Conservation (phyloP, 2,888 invertebrate species). For the Lepidonotus clava region DNA sequence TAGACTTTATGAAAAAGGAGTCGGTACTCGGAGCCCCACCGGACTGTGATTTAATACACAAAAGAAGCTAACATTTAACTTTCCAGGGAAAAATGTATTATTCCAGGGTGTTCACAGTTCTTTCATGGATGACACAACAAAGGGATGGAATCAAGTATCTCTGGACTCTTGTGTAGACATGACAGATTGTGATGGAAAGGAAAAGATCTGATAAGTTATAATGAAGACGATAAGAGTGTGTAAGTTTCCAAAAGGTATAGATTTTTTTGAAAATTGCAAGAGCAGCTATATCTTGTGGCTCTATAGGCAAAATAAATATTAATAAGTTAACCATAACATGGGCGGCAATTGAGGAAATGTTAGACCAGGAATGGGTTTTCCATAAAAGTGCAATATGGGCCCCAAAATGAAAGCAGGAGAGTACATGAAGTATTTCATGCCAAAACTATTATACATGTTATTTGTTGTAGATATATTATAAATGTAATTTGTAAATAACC, state of each 20-base stretch:
- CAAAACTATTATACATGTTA: conserved; percentile 4
- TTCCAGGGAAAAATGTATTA: neutral
- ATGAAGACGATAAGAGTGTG: too few relatives aligned
- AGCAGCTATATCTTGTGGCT: neutral
- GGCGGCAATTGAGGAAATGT: neutral
- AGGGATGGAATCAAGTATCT: neutral
- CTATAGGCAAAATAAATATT: neutral
- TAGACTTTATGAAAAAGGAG: neutral
- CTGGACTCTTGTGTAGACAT: too few relatives aligned
- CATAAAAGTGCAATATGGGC: neutral
- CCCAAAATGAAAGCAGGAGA: neutral
- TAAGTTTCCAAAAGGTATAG: neutral
- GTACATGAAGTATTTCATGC: conserved; percentile 30
- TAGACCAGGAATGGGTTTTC: neutral
- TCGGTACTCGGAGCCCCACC: neutral
- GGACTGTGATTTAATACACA: neutral
- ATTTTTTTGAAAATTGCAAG: neutral
- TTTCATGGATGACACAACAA: neutral
- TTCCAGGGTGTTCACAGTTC: neutral
- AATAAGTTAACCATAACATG: neutral
- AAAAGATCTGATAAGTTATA: conserved; percentile 5
- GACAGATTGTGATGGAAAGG: neutral
- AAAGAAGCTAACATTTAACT: neutral
- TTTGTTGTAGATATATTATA: neutral
- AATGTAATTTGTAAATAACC: neutral